Evolutionary conservation across 2,113 vertebrate genomes (phyloP), one percentile per base, ranked within the genome.

Genomic region (Micronycteris hirsuta): DNA sequence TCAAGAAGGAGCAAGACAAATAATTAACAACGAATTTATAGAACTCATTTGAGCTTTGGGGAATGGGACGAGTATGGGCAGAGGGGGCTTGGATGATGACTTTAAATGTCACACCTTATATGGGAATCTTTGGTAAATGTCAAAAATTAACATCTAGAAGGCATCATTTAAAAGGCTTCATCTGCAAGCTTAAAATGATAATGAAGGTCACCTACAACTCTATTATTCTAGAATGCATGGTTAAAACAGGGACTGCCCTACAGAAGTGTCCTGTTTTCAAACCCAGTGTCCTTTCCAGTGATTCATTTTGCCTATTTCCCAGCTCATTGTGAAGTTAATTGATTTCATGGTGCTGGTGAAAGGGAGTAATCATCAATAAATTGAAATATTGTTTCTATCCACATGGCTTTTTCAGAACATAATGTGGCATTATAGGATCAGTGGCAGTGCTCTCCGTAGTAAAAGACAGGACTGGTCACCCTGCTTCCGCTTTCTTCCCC

Each of bases 281-380:
- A 56, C 12, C 3, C n/a, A 41, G 4, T 43, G 8, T n/a, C n/a
- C 36, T 84, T 74, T 63, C 52, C 33, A 78, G 17, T 74, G 33
- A 70, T 49, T 78, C 47, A 13, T 83, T 96, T 97, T 87, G 52
- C 20, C 78, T 81, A 9, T 85, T 80, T 91, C 78, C 61, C 41
- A 68, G 36, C 28, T 94, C 38, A 22, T 26, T 89, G 14, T 74
- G 38, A 90, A 89, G 70, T 77, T 74, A 92, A 73, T 82, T 80
- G 80, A 92, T 67, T 43, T 47, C 36, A 9, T 12, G 4, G 19
- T 77, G 49, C 36, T 28, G 22, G 11, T n/a, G 4, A 80, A 36
- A 84, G 45, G 22, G 85, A 73, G 5, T 84, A 63, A 41, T 86
- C 70, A 91, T 10, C 38, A 61, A 74, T n/a, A 73, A 26, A 68